Base-by-base conservation (phyloP, 2,113 vertebrate species). In the Hassar affinis region DNA sequence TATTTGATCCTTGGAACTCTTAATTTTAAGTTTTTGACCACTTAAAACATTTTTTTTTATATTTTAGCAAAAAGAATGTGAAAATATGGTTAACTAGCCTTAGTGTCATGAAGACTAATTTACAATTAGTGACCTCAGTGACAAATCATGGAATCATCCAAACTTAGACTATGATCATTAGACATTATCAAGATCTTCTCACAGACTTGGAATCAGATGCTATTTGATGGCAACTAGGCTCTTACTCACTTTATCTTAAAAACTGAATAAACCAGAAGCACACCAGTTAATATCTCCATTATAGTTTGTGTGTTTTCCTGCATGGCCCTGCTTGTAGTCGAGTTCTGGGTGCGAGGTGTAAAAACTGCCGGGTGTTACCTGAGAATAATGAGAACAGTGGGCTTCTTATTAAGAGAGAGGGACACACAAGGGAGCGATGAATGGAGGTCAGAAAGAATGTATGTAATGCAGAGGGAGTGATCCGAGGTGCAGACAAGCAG, bases 331-430 rank as follows among this genome's bases (percentile, higher is more conserved):
- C 17, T 35, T 81, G 76, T 47, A 17, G 79, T 84, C 25, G 79
- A 68, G 18, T 86, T 51, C 52, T 69, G 45, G 35, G 20, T 57
- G 47, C 5, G 77, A 91, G 80, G 86, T 90, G 90, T 90, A 85
- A 85, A 76, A 83, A 62, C 4, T 35, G 85, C 75, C 79, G 69
- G 85, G 83, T 45, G 51, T 30, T 12, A 77, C 49, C 30, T 56
- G 75, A 56, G 76, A 78, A 42, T 57, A 38, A 15, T 20, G 33
- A 77, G 74, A 77, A 77, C 74, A 77, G 51, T 56, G 52, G 11
- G 33, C 22, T 57, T n/a, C 18, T 78, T 78, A 25, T 59, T 25
- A 78, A 15, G 30, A 57, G 4, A 59, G 35, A 42, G 11, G 35
- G 38, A 59, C 18, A 57, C 49, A 35, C 52, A 38, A 57, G 25